Percentiles rank a stretch among this genome's conserved stretches.
Evolutionary conservation across 2,888 invertebrate genomes (phyloP).

Genomic region (Torymus auratus): DNA sequence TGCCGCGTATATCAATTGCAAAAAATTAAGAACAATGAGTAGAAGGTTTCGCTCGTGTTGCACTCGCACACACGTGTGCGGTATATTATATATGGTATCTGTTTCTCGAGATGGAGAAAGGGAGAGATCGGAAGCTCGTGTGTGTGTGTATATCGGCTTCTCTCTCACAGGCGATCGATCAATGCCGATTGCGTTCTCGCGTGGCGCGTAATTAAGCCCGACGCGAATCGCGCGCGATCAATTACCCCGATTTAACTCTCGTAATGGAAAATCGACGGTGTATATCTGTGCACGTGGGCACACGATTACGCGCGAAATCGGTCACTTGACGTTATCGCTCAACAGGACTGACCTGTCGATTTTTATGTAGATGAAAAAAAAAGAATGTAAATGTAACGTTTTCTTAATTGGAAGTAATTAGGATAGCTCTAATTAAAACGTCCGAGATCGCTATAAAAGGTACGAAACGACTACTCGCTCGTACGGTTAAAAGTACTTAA

Average conservation of each 20-base stretch:
- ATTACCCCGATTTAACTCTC: constrained; percentile 25
- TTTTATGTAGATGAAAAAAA: too few species aligned
- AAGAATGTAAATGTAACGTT: too few species aligned
- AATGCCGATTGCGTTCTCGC: not conserved
- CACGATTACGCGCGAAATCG: not conserved
- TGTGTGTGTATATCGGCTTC: constrained; percentile 5
- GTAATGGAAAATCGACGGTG: not conserved
- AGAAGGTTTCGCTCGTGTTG: not conserved
- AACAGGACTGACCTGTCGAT: too few species aligned
- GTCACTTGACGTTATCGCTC: too few species aligned
- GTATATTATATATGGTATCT: too few species aligned
- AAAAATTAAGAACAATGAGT: constrained; percentile 48
- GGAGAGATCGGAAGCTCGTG: constrained; percentile 28
- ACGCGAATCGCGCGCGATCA: constrained; percentile 10
- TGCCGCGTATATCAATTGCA: constrained; percentile 36
- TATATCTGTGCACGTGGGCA: not conserved
- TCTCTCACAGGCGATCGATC: constrained; percentile 10
- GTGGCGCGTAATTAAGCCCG: constrained; percentile 18
- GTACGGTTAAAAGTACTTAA: too few species aligned
- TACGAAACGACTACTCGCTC: too few species aligned
- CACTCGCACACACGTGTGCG: too few species aligned
- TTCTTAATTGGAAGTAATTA: too few species aligned
- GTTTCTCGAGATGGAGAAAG: too few species aligned
- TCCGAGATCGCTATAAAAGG: too few species aligned
- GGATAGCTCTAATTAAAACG: too few species aligned